Conservation (phyloP, 1,140 invertebrate species). For the Akabosia matsudoensis region DNA sequence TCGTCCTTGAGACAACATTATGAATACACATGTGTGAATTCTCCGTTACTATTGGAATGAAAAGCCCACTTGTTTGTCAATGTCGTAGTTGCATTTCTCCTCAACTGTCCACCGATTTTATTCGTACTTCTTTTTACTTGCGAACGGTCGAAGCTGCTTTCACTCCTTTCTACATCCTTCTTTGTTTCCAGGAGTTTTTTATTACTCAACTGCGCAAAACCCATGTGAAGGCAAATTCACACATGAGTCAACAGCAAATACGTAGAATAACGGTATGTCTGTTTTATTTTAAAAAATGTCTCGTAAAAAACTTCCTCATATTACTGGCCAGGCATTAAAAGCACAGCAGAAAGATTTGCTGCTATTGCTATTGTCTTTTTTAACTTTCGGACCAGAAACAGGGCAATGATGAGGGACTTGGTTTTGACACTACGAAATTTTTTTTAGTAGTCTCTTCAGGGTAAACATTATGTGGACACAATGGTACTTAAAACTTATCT, state of each 20-base stretch:
- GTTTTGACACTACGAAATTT: too few species aligned
- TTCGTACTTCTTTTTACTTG: neutral
- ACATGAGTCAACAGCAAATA: neutral
- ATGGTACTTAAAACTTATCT: too few species aligned
- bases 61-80: neutral
- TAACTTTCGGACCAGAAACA: too few species aligned
- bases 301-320: neutral
- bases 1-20: neutral
- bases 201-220: neutral
- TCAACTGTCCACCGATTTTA: neutral
- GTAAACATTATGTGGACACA: too few species aligned
- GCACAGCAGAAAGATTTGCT: too few species aligned
- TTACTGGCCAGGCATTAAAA: too few species aligned
- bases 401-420: too few species aligned
- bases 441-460: too few species aligned
- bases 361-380: neutral
- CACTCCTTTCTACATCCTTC: neutral
- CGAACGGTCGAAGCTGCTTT: neutral
- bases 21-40: neutral
- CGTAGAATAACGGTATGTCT: neutral
- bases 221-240: neutral
- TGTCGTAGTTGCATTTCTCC: neutral
- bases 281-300: neutral
- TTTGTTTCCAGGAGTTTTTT: neutral
- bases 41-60: too few species aligned